Evolutionary conservation across 1,140 invertebrate genomes (phyloP), one percentile per base, ranked within the genome.

Genomic region (Monochamus saltuarius): DNA sequence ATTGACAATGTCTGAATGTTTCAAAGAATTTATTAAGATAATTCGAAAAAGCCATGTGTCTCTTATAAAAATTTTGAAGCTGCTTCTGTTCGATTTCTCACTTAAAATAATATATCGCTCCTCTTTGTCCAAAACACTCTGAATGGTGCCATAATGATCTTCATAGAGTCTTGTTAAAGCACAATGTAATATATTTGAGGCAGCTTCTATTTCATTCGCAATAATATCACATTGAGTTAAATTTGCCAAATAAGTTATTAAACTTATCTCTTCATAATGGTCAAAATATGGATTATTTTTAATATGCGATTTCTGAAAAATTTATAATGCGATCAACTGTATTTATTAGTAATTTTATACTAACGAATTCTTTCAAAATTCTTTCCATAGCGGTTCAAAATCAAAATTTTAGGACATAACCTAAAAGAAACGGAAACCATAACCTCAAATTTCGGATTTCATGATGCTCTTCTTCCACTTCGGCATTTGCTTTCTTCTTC

Each of bases 21-120:
- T 54, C 9, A 54, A 16, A 40, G 52, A 54, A 42, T 42, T 43
- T 19, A 54, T 29, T 8, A 54, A 11, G 13, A 54, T 40, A 16
- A 40, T n/a, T 29, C 40, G 11, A 54, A 54, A 54, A 10, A 54
- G 40, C 52, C 52, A 54, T 17, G 14, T 39, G 19, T 54, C 52
- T 54, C 7, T 42, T 42, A 42, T 42, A n/a, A 17, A 42, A 13
- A 17, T 42, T 2, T 42, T 42, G n/a, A 42, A 42, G 40, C 37
- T 40, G 35, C 17, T 16, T 14, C 19, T 40, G 40, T 14, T 29
- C 10, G 13, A 39, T 54, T 34, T 8, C 35, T 42, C 36, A 19
- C 39, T 9, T n/a, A 13, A 14, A 13, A 40, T 54, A 43, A n/a
- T 37, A n/a, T 19, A 9, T 14, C 17, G 9, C 8, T 8, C 13